Evolutionary conservation across 1,140 invertebrate genomes (phyloP).

Genomic region (Agrypnia vestita): DNA sequence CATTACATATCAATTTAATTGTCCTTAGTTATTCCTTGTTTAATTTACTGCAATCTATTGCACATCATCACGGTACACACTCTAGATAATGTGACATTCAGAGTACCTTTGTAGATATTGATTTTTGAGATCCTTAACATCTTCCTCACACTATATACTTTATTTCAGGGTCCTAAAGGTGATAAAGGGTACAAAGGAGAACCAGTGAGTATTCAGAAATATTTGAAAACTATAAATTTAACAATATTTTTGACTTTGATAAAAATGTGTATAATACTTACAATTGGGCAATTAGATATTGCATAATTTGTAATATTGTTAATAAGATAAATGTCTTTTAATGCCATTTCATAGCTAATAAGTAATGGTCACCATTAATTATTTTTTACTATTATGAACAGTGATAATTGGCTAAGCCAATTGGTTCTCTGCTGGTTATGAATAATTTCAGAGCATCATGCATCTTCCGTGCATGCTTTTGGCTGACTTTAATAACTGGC

Average conservation of each 20-base stretch:
- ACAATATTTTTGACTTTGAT: no score
- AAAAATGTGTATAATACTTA: no score
- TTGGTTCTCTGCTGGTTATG: background rate
- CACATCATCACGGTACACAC: no score
- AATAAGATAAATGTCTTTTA: conserved; percentile 1
- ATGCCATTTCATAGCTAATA: background rate
- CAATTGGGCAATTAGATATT: background rate
- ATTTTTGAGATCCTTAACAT: no score
- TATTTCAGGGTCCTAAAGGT: conserved; percentile 85
- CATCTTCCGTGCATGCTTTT: conserved; percentile 49
- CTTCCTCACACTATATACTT: background rate
- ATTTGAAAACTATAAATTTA: no score
- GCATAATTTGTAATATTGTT: background rate
- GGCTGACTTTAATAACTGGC: conserved; percentile 24
- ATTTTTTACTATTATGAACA: no score
- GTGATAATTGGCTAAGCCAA: background rate
- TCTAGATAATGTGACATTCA: no score
- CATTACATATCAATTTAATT: no score
- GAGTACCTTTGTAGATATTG: no score
- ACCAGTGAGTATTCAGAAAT: conserved; percentile 78
- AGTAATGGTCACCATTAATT: no score
- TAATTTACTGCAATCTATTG: no score
- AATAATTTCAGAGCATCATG: conserved; percentile 22
- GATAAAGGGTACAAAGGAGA: conserved; percentile 92
- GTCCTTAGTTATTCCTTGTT: no score